phyloP scores from a whole-genome alignment of 2,797 vertebrate genomes.

The Ctenosaura bakeri region DNA sequence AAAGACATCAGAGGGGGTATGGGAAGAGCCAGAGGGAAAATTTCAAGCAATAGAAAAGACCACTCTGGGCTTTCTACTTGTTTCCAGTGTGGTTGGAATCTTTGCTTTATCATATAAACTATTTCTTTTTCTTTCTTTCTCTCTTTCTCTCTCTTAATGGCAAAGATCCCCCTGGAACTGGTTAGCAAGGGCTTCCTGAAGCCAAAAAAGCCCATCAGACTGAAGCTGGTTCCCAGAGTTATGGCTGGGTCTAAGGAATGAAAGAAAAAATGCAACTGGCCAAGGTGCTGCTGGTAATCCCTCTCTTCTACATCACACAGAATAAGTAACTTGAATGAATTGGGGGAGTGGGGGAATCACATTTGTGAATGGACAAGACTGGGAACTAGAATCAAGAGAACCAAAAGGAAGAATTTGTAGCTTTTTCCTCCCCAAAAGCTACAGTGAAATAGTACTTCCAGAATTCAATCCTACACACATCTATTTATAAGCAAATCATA shows the following conservation, averaged over 20 bases:
- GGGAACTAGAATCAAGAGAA: background rate
- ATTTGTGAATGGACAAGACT: background rate
- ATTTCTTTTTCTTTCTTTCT: too few relatives aligned
- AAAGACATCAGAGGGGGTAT: background rate
- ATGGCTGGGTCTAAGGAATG: background rate
- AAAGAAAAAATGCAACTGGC: background rate
- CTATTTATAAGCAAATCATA: too few relatives aligned
- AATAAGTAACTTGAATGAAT: background rate
- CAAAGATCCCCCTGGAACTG: constrained; percentile 82
- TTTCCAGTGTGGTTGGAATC: background rate
- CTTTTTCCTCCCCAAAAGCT: background rate
- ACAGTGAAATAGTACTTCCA: background rate
- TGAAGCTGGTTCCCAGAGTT: constrained; percentile 80
- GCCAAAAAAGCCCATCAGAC: constrained; percentile 81
- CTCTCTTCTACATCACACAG: background rate
- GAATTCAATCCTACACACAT: too few relatives aligned
- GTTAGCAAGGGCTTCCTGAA: constrained; percentile 65
- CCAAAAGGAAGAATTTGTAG: background rate
- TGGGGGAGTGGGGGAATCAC: too few relatives aligned
- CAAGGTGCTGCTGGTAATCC: too few relatives aligned
- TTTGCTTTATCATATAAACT: background rate
- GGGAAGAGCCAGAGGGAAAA: too few relatives aligned
- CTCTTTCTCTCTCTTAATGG: background rate
- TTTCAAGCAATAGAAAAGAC: too few relatives aligned
- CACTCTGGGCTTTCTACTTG: background rate